Percentiles rank a stretch among this genome's conserved stretches.
These are phyloP conservation scores for Tonatia bakeri DNA, from an alignment of 2,113 vertebrate genomes.

Conservation along the genomic window DNA sequence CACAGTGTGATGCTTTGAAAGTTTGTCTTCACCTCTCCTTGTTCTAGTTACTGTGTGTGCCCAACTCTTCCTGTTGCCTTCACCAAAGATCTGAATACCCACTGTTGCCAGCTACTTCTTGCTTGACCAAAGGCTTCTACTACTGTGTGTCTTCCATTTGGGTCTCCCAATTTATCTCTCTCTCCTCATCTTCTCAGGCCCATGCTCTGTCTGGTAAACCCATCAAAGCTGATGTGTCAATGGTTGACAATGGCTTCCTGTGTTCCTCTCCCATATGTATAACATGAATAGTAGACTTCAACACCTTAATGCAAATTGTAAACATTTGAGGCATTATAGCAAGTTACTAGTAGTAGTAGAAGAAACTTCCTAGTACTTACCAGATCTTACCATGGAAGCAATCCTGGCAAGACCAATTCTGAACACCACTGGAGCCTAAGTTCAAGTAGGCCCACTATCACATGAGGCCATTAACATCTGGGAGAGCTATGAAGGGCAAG, in stretches of 20 bases:
- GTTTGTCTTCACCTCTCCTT: background rate
- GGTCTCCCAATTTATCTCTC: background rate
- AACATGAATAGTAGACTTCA: background rate
- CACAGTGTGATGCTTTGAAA: background rate
- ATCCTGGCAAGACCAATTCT: background rate
- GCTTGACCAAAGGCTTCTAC: background rate
- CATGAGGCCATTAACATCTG: background rate
- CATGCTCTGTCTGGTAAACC: background rate
- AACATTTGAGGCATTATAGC: background rate
- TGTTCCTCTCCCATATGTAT: background rate
- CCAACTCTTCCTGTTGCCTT: background rate
- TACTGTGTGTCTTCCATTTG: background rate
- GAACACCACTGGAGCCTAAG: background rate
- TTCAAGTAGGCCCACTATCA: background rate
- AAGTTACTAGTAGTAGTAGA: background rate
- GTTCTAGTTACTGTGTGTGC: background rate
- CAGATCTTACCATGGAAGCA: background rate
- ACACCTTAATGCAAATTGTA: background rate
- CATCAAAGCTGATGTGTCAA: background rate
- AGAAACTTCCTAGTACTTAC: background rate
- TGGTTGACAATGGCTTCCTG: background rate
- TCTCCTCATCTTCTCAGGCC: background rate
- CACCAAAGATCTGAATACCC: background rate
- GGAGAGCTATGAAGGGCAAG: background rate
- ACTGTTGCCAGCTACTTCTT: background rate